phyloP scores from a whole-genome alignment of 2,113 vertebrate species.

The Morphnarchus princeps region DNA sequence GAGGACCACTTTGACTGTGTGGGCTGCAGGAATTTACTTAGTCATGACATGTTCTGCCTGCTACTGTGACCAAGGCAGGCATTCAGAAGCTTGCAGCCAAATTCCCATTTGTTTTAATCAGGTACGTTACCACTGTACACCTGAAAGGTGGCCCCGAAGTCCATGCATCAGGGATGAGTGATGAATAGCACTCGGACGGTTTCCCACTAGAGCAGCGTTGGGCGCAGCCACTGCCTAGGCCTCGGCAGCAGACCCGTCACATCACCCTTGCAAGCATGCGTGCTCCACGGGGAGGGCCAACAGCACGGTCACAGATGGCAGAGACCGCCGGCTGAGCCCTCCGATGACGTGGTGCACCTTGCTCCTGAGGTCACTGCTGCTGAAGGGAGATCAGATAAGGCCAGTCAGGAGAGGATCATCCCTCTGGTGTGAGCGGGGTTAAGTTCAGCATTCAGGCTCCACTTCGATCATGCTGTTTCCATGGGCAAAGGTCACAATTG shows the following conservation, averaged over 20 bases:
- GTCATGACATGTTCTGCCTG: not conserved
- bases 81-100: not conserved
- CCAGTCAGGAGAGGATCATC: not conserved
- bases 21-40: not conserved
- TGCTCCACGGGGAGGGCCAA: not conserved
- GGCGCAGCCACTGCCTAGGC: not conserved
- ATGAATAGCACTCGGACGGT: not conserved
- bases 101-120: not conserved
- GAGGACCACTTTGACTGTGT: not conserved
- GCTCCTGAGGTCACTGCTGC: not conserved
- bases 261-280: not conserved
- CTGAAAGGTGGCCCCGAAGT: not conserved
- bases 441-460: not conserved
- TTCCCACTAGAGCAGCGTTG: not conserved
- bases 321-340: not conserved
- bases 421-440: not conserved
- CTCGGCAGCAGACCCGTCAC: not conserved
- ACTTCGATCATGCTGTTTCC: not conserved
- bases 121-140: not conserved
- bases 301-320: not conserved
- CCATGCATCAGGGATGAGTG: accelerated
- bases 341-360: not conserved
- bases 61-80: not conserved
- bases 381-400: not conserved
- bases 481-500: not conserved